Conservation (phyloP, 2,797 vertebrate genomes). For the Huso huso region DNA sequence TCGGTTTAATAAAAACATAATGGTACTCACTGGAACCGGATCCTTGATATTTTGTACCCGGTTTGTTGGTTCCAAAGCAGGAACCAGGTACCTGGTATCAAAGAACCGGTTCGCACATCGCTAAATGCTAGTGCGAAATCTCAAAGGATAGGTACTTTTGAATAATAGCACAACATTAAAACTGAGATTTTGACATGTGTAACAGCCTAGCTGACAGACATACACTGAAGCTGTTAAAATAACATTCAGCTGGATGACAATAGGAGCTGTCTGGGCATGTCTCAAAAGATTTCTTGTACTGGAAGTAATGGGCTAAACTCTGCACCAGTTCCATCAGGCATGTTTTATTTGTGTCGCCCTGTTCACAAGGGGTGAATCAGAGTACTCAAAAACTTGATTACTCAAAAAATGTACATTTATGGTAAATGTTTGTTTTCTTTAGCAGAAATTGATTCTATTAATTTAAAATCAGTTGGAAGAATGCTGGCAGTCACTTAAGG, state of each 20-base stretch:
- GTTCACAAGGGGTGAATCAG: background rate
- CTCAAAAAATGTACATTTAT: too few relatives aligned
- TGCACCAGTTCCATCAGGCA: constrained; percentile 41
- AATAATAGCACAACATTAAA: constrained; percentile 46
- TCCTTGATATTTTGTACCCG: too few relatives aligned
- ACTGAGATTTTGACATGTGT: constrained; percentile 16
- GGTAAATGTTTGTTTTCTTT: too few relatives aligned
- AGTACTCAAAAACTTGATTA: too few relatives aligned
- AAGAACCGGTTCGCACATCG: too few relatives aligned
- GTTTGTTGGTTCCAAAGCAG: too few relatives aligned
- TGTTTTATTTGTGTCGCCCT: constrained; percentile 47
- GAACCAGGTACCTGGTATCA: too few relatives aligned
- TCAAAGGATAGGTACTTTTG: constrained; percentile 20
- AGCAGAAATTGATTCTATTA: too few relatives aligned
- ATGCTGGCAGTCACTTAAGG: too few relatives aligned
- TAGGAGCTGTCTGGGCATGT: constrained; percentile 61
- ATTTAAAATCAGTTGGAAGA: too few relatives aligned
- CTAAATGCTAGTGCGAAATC: constrained; percentile 20
- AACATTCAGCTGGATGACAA: constrained; percentile 60
- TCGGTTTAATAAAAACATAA: too few relatives aligned
- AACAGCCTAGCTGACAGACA: constrained; percentile 35
- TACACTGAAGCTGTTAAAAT: constrained; percentile 61
- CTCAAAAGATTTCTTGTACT: constrained; percentile 70
- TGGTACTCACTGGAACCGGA: too few relatives aligned
- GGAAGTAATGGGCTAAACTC: constrained; percentile 67